Evolutionary conservation across 2,797 vertebrate species (phyloP).

Genomic region (Choloepus didactylus): DNA sequence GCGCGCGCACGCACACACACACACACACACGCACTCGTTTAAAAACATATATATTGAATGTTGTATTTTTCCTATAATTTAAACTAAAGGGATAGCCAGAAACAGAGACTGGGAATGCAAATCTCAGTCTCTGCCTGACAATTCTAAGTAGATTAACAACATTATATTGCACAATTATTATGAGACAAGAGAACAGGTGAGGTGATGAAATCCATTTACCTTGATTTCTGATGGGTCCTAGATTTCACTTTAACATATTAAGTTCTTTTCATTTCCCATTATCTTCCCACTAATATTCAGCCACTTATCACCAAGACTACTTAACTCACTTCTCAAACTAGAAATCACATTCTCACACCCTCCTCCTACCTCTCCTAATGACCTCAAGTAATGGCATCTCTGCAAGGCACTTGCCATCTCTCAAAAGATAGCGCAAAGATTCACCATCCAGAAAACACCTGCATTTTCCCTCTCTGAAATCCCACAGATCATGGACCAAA

Average conservation of each 20-base stretch:
- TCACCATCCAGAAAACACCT: neutral
- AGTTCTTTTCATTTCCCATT: neutral
- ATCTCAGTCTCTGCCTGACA: neutral
- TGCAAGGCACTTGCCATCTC: neutral
- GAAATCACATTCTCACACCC: neutral
- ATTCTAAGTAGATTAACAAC: neutral
- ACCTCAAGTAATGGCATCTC: neutral
- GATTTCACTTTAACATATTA: slow-evolving; percentile 34
- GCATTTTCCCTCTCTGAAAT: slow-evolving; percentile 14
- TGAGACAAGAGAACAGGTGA: slow-evolving; percentile 18
- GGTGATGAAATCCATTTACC: neutral
- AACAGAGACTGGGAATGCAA: neutral
- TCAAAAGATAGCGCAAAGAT: neutral
- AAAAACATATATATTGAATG: neutral
- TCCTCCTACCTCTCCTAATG: neutral
- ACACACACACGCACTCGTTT: neutral
- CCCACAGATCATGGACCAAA: neutral
- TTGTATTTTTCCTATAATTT: slow-evolving; percentile 6
- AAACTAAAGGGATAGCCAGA: slow-evolving; percentile 17
- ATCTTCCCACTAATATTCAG: slow-evolving; percentile 47
- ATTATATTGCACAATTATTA: neutral
- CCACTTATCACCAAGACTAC: neutral
- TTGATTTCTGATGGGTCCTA: neutral
- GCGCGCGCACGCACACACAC: no score
- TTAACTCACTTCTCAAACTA: neutral